Evolutionary conservation across 1,140 invertebrate species (phyloP).

Genomic region (Bombus superbus): DNA sequence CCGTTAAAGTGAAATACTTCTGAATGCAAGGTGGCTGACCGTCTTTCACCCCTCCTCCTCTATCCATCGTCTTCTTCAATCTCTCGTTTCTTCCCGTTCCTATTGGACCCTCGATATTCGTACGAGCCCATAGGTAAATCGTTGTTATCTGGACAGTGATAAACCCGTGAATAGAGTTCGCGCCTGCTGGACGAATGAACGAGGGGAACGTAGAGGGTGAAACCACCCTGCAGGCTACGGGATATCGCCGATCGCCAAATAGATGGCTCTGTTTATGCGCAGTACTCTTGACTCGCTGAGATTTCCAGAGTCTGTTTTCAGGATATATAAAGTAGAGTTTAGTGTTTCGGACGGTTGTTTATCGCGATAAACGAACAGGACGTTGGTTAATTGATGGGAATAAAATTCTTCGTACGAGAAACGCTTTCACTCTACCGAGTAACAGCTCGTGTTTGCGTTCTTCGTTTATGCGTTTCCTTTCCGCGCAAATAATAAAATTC

Average conservation of each 20-base stretch:
- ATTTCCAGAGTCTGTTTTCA: not conserved
- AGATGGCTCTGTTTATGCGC: slow-evolving; percentile 74
- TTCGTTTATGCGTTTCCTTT: not conserved
- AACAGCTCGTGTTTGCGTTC: too few species aligned
- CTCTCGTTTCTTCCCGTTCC: slow-evolving; percentile 29
- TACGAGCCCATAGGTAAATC: slow-evolving; percentile 81
- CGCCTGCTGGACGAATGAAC: slow-evolving; percentile 73
- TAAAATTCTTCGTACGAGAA: not conserved
- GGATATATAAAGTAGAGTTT: too few species aligned
- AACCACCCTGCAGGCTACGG: slow-evolving; percentile 47
- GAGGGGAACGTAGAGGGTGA: slow-evolving; percentile 72
- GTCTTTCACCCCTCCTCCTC: slow-evolving; percentile 57
- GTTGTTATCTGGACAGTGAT: slow-evolving; percentile 84
- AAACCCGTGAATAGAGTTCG: slow-evolving; percentile 82
- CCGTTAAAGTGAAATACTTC: slow-evolving; percentile 83
- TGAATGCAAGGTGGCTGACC: slow-evolving; percentile 81
- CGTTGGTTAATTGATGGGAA: too few species aligned
- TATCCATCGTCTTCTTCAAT: slow-evolving; percentile 35
- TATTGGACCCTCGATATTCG: slow-evolving; percentile 25
- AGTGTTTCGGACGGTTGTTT: too few species aligned
- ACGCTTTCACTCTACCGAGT: too few species aligned
- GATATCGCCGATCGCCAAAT: slow-evolving; percentile 43
- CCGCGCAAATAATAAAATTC: not conserved
- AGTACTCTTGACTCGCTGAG: slow-evolving; percentile 36
- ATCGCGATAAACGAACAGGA: too few species aligned